Conservation (phyloP, 2,888 invertebrate species). For the Acrocyrtus sp. region DNA sequence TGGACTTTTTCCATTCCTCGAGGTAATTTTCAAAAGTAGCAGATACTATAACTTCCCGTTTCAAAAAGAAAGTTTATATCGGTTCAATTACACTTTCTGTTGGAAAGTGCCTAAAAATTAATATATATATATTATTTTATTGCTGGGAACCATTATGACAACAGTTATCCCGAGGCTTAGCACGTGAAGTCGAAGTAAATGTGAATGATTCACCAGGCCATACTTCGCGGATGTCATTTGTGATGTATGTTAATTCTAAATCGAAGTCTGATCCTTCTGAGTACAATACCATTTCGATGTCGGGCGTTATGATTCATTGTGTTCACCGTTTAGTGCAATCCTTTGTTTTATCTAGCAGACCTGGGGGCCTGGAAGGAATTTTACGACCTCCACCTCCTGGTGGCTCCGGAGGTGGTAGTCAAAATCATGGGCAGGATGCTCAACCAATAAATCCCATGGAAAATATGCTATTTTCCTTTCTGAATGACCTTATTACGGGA, state of each 20-base stretch:
- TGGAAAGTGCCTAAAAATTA: too few species aligned
- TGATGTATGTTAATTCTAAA: conserved; percentile 43
- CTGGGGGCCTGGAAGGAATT: too few species aligned
- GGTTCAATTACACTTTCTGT: too few species aligned
- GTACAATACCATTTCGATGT: too few species aligned
- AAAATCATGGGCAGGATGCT: conserved; percentile 22
- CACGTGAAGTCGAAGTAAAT: conserved; percentile 28
- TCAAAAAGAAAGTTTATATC: too few species aligned
- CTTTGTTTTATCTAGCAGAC: too few species aligned
- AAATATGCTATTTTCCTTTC: conserved; percentile 56
- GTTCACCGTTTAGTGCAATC: too few species aligned
- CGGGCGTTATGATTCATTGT: too few species aligned
- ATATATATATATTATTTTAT: too few species aligned
- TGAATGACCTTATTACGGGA: conserved; percentile 59
- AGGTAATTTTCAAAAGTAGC: conserved; percentile 29
- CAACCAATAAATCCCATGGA: conserved; percentile 51
- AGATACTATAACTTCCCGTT: too few species aligned
- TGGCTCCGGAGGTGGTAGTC: conserved; percentile 16
- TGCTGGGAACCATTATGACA: too few species aligned
- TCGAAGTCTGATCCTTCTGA: too few species aligned
- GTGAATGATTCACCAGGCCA: conserved; percentile 2
- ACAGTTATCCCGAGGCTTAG: conserved; percentile 29
- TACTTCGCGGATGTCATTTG: conserved; percentile 18
- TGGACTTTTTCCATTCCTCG: conserved; percentile 22
- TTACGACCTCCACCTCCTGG: conserved; percentile 18